Base-by-base conservation (phyloP, 2,888 invertebrate species). In the Rambutsinella grinnellia region DNA sequence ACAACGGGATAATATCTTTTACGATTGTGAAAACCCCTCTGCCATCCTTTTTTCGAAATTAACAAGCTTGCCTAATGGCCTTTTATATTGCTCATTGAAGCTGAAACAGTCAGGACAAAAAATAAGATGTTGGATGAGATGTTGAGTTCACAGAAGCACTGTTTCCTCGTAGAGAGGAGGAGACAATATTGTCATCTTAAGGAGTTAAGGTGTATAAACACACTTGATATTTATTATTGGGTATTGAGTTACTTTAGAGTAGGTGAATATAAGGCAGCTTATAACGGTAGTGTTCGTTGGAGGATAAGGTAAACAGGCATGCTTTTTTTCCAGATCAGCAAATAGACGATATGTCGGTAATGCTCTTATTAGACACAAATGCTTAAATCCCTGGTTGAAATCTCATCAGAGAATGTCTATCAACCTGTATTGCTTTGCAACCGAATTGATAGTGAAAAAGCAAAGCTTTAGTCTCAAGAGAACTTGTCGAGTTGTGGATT, bases 21-120 rank as follows among this genome's bases (percentile, higher is more conserved):
- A 67, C 72, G 60, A 63, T 58, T 51, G 49, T 58, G 76, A 60
- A 76, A 76, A 24, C 27, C 58, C 58, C 56, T 53, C 53, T 74
- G 28, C 28, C 15, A 53, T 23, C 17, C 63, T 69, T 63, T n/a
- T n/a, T 76, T 69, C 63, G 65, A 69, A 76, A 76, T 76, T 76
- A 76, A 76, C 76, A 76, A 76, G 76, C 76, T 60, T 76, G 60
- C 60, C 51, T 65, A 76, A 76, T 76, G 51, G 68, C 63, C 51
- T 58, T 58, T 65, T 65, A 24, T 65, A 69, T 69, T 74, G 66
- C 56, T 53, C 72, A 54, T 71, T 65, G 28, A 51, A 47, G 61
- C 56, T 36, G 36, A 36, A 36, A 13, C 36, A 36, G 36, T 36
- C 36, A 36, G 36, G 36, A 36, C 36, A 36, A 36, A 36, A 36